phyloP scores from a whole-genome alignment of 2,888 invertebrate species.

The Ernsta delagoae region DNA sequence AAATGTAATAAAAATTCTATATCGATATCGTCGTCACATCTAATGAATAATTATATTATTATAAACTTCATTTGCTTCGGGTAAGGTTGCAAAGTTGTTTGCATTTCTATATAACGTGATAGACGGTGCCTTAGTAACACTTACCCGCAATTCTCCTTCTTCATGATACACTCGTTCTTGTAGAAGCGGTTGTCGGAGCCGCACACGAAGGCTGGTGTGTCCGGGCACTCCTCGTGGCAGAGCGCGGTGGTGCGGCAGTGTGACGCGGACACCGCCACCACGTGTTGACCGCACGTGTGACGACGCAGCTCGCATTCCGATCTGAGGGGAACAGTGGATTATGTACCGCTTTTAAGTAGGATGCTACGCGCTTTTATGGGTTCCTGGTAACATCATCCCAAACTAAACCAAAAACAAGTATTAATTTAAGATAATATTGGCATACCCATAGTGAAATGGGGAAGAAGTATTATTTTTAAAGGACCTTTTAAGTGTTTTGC shows the following conservation, averaged over 20 bases:
- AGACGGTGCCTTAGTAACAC: constrained; percentile 38
- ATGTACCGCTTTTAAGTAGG: too few relatives aligned
- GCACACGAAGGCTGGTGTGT: constrained; percentile 92
- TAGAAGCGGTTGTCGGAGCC: constrained; percentile 96
- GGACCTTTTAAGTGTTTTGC: too few relatives aligned
- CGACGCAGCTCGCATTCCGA: constrained; percentile 93
- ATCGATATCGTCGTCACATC: too few relatives aligned
- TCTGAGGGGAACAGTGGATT: constrained; percentile 64
- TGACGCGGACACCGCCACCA: constrained; percentile 91
- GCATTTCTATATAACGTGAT: too few relatives aligned
- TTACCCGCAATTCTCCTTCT: constrained; percentile 94
- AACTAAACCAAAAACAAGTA: too few relatives aligned
- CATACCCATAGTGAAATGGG: too few relatives aligned
- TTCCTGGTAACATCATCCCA: neutral
- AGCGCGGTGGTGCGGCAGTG: constrained; percentile 94
- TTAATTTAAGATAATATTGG: too few relatives aligned
- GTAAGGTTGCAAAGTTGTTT: too few relatives aligned
- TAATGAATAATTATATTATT: too few relatives aligned
- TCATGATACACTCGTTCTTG: constrained; percentile 96
- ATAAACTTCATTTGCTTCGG: too few relatives aligned
- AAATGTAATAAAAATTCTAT: too few relatives aligned
- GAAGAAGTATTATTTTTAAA: too few relatives aligned
- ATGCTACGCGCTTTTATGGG: neutral
- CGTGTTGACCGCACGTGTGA: constrained; percentile 93
- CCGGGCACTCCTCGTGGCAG: constrained; percentile 90